These are phyloP conservation scores for Eutrigla gurnardus DNA, from an alignment of 2,797 vertebrate genomes.

Conservation along the genomic window DNA sequence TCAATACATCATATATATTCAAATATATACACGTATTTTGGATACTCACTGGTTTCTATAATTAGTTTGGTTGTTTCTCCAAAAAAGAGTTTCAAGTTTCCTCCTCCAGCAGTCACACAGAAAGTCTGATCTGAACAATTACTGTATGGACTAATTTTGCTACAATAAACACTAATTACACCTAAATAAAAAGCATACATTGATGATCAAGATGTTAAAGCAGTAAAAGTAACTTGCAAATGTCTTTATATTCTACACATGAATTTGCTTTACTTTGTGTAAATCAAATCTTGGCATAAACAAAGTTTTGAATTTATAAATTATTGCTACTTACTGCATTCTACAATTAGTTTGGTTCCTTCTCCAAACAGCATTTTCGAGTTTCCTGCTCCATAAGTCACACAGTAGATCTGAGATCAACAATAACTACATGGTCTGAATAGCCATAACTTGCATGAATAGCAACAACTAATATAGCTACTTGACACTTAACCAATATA, in stretches of 20 bases:
- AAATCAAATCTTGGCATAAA: not conserved
- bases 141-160: not conserved
- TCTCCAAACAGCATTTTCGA: conserved; percentile 54
- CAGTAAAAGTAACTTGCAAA: not conserved
- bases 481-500: not conserved
- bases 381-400: conserved; percentile 42
- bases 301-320: not conserved
- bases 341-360: conserved; percentile 55
- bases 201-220: not conserved
- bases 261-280: not conserved
- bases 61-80: conserved; percentile 55
- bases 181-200: not conserved
- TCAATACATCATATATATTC: no score
- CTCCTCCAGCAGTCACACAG: conserved; percentile 59
- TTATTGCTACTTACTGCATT: conserved; percentile 35
- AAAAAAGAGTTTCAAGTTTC: conserved; percentile 53
- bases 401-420: conserved; percentile 37
- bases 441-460: not conserved
- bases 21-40: not conserved
- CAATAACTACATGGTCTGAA: conserved; percentile 5
- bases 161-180: not conserved
- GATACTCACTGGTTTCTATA: conserved; percentile 35
- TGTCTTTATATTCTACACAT: not conserved
- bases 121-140: conserved; percentile 14
- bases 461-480: not conserved